Evolutionary conservation across 2,113 vertebrate species (phyloP).

Genomic region (Hippolais icterina): DNA sequence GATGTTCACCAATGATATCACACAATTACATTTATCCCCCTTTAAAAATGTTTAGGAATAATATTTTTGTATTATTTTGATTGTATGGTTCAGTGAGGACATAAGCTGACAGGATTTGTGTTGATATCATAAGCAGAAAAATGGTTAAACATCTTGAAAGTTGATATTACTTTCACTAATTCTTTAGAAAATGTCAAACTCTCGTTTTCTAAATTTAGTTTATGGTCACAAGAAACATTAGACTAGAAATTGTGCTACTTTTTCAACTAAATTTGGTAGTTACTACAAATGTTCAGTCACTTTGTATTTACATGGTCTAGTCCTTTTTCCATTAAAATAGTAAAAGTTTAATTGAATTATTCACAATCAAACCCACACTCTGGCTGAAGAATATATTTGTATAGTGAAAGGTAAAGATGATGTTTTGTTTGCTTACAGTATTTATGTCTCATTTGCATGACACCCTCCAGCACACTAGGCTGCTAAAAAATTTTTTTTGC

Average conservation of each 20-base stretch:
- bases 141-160: neutral
- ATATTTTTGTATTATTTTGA: neutral
- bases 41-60: neutral
- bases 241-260: neutral
- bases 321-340: neutral
- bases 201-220: neutral
- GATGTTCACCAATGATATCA: neutral
- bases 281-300: neutral
- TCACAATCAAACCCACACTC: neutral
- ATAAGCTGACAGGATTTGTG: fast-evolving
- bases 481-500: neutral
- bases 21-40: neutral
- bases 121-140: neutral
- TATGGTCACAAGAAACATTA: neutral
- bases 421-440: neutral
- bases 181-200: neutral
- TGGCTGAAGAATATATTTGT: neutral
- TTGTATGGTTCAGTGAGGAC: neutral
- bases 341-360: neutral
- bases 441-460: neutral
- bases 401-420: neutral
- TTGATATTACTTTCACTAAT: neutral
- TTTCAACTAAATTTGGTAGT: neutral
- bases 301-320: neutral
- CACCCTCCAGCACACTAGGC: neutral